These are phyloP conservation scores for Platorchestia sp. DNA, from an alignment of 1,140 invertebrate genomes.

Conservation along the genomic window DNA sequence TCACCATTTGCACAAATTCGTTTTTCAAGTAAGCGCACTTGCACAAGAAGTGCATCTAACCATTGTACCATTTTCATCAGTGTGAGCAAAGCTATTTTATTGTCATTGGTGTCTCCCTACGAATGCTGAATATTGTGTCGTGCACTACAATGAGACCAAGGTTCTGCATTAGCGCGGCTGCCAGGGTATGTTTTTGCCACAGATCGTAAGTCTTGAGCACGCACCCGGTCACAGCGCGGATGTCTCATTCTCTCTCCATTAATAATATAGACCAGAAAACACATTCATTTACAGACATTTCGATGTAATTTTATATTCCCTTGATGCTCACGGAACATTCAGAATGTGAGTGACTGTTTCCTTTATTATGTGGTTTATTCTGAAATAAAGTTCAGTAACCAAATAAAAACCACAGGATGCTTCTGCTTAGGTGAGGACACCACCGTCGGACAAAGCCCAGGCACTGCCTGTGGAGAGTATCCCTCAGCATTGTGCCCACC, in stretches of 20 bases:
- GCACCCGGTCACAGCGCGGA: background rate
- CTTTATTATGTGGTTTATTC: background rate
- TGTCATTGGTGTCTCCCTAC: background rate
- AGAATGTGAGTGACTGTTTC: background rate
- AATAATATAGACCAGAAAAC: too few relatives aligned
- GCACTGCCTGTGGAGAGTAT: background rate
- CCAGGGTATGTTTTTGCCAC: background rate
- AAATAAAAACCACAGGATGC: background rate
- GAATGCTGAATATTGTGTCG: background rate
- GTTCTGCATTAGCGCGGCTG: too few relatives aligned
- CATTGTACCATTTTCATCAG: too few relatives aligned
- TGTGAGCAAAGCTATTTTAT: too few relatives aligned
- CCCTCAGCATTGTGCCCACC: conserved; percentile 26
- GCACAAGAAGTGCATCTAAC: too few relatives aligned
- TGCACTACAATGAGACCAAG: too few relatives aligned
- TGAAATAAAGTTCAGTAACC: background rate
- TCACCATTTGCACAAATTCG: too few relatives aligned
- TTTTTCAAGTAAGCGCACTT: too few relatives aligned
- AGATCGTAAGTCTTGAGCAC: background rate
- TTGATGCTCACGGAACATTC: background rate
- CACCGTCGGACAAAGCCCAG: background rate
- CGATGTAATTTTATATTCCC: background rate
- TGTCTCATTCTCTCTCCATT: background rate
- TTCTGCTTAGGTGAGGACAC: background rate
- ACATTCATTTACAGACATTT: background rate